Conservation (phyloP, 2,888 invertebrate genomes). For the Aphidius colemani region DNA sequence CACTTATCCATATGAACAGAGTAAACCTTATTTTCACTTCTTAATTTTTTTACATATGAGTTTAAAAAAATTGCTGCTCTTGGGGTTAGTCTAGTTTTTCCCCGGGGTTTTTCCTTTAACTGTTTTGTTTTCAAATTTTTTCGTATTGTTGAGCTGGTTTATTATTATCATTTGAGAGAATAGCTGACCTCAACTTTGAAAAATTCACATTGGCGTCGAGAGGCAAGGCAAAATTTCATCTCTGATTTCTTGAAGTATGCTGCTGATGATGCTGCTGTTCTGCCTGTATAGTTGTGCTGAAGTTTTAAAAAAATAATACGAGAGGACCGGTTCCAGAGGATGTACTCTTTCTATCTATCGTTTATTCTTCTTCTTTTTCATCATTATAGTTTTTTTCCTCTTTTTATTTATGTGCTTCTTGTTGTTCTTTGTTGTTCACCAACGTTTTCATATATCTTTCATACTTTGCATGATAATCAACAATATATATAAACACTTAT, state of each 20-base stretch:
- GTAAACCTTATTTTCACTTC: constrained; percentile 23
- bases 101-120: constrained; percentile 10
- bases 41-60: constrained; percentile 3
- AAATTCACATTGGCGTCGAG: constrained; percentile 29
- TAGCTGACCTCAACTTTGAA: constrained; percentile 27
- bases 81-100: not conserved
- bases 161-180: not conserved
- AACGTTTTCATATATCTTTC: no score
- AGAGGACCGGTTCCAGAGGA: constrained; percentile 58
- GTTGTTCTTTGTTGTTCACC: no score
- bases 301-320: constrained; percentile 39
- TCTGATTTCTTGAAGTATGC: constrained; percentile 31
- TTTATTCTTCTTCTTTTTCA: no score
- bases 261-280: constrained; percentile 26
- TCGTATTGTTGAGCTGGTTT: not conserved
- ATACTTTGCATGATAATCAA: no score
- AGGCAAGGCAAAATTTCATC: constrained; percentile 35
- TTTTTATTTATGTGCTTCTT: no score
- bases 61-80: not conserved
- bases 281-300: constrained; percentile 22
- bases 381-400: no score
- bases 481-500: no score
- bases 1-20: constrained; percentile 30
- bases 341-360: constrained; percentile 50
- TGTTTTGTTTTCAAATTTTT: constrained; percentile 1